Conservation (phyloP, 2,797 vertebrate species). For the Hephaestus fuliginosus region DNA sequence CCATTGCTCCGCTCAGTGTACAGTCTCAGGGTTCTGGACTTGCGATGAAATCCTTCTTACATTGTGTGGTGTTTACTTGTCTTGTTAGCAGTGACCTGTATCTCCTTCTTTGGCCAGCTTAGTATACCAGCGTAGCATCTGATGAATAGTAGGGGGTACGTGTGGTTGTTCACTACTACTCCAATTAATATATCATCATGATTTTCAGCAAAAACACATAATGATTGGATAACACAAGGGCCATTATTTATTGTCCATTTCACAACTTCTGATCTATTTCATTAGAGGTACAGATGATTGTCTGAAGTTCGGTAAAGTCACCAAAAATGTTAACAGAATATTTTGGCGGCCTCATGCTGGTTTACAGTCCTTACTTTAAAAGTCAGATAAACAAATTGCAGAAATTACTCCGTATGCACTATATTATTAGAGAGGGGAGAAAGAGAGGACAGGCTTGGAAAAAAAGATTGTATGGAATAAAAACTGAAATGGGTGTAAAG, state of each 20-base stretch:
- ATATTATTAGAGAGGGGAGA: not conserved
- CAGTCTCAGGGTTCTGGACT: too few relatives aligned
- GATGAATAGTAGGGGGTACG: too few relatives aligned
- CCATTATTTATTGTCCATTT: not conserved
- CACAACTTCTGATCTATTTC: not conserved
- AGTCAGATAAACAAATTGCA: not conserved
- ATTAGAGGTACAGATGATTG: not conserved
- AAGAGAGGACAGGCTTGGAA: not conserved
- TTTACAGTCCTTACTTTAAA: not conserved
- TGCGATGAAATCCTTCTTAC: too few relatives aligned
- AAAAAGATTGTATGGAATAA: not conserved
- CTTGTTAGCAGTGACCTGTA: too few relatives aligned
- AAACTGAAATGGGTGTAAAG: not conserved
- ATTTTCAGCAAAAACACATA: not conserved
- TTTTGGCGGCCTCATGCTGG: not conserved
- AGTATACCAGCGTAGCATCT: too few relatives aligned
- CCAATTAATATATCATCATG: not conserved
- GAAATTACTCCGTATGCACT: not conserved
- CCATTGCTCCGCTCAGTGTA: too few relatives aligned
- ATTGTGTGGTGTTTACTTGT: too few relatives aligned
- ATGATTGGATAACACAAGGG: not conserved
- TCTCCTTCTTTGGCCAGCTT: too few relatives aligned
- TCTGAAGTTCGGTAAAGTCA: not conserved
- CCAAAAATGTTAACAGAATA: not conserved
- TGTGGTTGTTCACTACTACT: too few relatives aligned